phyloP scores from a whole-genome alignment of 2,888 invertebrate genomes.

The Netelia virgata region DNA sequence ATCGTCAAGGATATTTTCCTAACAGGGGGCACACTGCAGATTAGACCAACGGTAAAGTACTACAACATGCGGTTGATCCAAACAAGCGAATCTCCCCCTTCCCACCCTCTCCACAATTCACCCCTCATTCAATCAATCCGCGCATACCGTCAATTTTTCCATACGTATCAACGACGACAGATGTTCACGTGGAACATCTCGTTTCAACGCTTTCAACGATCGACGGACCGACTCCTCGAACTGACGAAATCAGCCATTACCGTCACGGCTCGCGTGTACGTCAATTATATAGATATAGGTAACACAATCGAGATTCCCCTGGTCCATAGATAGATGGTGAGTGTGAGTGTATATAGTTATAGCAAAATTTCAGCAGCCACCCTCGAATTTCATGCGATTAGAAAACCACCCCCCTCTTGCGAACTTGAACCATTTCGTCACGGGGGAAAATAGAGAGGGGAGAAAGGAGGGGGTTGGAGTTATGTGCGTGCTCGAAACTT shows the following conservation, averaged over 20 bases:
- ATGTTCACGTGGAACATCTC: conserved; percentile 46
- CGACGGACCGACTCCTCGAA: conserved; percentile 47
- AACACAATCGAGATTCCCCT: not conserved
- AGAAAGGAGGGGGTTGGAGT: not conserved
- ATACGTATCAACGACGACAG: conserved; percentile 42
- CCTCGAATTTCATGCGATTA: conserved; percentile 30
- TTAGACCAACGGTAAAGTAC: conserved; percentile 18
- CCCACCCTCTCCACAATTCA: conserved; percentile 19
- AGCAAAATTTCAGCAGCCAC: conserved; percentile 24
- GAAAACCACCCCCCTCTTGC: conserved; percentile 39
- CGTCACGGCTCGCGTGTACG: conserved; percentile 1
- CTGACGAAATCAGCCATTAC: conserved; percentile 50
- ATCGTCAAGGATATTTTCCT: conserved; percentile 14
- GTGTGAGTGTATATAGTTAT: not conserved
- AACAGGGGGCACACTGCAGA: not conserved
- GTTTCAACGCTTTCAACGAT: conserved; percentile 31
- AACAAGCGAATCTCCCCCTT: conserved; percentile 29
- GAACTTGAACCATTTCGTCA: conserved; percentile 57
- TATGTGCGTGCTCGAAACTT: conserved; percentile 49
- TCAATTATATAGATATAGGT: not conserved
- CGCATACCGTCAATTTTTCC: conserved; percentile 48
- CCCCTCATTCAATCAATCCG: conserved; percentile 23
- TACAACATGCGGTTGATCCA: conserved; percentile 30
- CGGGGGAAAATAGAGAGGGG: conserved; percentile 29
- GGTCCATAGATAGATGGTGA: not conserved